These are phyloP conservation scores for Volucella inanis DNA, from an alignment of 2,888 invertebrate species.

Conservation along the genomic window DNA sequence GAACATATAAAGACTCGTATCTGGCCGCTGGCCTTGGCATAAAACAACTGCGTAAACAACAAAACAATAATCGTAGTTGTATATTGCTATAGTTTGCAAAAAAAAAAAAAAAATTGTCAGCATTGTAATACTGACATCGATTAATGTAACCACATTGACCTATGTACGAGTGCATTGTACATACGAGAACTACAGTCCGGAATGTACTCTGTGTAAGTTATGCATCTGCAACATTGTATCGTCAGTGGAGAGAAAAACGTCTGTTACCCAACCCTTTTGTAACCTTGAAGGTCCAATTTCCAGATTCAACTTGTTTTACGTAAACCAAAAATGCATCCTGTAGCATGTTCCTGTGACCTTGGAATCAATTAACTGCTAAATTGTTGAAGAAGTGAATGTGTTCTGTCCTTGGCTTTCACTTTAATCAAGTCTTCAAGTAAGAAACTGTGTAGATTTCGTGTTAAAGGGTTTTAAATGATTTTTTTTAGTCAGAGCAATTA, in stretches of 20 bases:
- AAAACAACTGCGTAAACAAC: not conserved
- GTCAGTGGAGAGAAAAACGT: not conserved
- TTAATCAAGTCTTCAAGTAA: not conserved
- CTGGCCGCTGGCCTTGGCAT: not conserved
- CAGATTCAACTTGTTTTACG: slow-evolving; percentile 10
- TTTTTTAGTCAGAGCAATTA: not conserved
- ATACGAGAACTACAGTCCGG: no score
- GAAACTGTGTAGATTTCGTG: no score
- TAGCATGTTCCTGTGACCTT: slow-evolving; percentile 5
- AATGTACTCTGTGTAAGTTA: not conserved
- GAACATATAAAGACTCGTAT: not conserved
- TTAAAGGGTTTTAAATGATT: no score
- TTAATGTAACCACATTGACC: not conserved
- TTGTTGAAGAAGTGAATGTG: slow-evolving; percentile 23
- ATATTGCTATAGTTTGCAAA: no score
- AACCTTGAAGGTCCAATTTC: slow-evolving; percentile 2
- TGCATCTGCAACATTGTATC: not conserved
- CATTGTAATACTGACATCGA: not conserved
- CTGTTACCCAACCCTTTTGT: not conserved
- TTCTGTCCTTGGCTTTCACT: slow-evolving; percentile 32
- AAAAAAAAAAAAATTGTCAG: not conserved
- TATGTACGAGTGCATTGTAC: no score
- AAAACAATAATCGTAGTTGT: no score
- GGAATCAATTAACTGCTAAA: not conserved
- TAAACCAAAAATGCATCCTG: not conserved